These are phyloP conservation scores for Limnothrissa miodon DNA, from an alignment of 2,113 vertebrate species.

Conservation along the genomic window DNA sequence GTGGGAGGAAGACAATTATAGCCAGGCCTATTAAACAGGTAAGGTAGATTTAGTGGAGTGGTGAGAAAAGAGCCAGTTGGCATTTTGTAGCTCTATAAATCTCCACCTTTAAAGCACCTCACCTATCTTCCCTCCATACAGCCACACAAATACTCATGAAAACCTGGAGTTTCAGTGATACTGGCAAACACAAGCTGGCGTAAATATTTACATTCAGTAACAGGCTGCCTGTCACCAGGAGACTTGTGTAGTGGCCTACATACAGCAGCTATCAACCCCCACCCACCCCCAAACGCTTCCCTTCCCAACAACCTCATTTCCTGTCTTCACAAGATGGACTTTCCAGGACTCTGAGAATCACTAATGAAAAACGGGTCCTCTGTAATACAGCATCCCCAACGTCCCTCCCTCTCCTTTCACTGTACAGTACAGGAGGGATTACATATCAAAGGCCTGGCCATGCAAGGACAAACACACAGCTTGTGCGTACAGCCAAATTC, in stretches of 20 bases:
- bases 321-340: constrained; percentile 20
- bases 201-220: constrained; percentile 21
- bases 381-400: neutral
- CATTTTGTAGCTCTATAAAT: neutral
- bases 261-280: constrained; percentile 12
- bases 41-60: neutral
- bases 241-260: neutral
- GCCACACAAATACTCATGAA: neutral
- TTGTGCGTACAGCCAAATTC: constrained; percentile 27
- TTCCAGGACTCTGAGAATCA: constrained; percentile 5
- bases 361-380: constrained; percentile 34
- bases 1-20: neutral
- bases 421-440: constrained; percentile 16
- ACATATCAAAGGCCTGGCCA: constrained; percentile 45
- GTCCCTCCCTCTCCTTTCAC: constrained; percentile 13
- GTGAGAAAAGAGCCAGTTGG: neutral
- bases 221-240: neutral
- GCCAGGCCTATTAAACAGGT: neutral
- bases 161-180: neutral
- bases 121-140: neutral
- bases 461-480: constrained; percentile 27
- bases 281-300: neutral
- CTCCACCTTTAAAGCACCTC: neutral
- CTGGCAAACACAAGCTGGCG: neutral
- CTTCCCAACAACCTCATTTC: constrained; percentile 24